These are phyloP conservation scores for Hybognathus amarus DNA, from an alignment of 2,797 vertebrate genomes.

Conservation along the genomic window DNA sequence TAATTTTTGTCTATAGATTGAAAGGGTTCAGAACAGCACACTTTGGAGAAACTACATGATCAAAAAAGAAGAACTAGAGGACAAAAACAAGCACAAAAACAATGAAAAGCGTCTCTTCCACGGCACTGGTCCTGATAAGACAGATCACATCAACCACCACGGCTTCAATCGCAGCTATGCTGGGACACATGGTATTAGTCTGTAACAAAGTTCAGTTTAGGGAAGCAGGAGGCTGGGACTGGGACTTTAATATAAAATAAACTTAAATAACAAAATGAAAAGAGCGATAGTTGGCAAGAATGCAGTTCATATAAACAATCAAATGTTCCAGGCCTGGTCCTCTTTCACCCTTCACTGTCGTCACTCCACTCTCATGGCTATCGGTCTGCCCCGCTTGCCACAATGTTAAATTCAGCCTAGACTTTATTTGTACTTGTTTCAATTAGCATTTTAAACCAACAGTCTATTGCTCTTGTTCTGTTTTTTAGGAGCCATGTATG, in stretches of 20 bases:
- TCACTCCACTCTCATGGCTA: too few relatives aligned
- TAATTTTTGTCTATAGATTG: conserved; percentile 63
- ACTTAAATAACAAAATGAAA: too few relatives aligned
- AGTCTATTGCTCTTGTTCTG: not conserved
- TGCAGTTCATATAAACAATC: not conserved
- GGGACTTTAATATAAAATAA: too few relatives aligned
- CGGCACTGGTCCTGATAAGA: conserved; percentile 57
- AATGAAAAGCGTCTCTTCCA: conserved; percentile 75
- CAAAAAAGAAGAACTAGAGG: conserved; percentile 68
- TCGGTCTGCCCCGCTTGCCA: not conserved
- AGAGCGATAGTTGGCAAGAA: fast-evolving
- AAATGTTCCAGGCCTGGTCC: not conserved
- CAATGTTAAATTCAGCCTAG: not conserved
- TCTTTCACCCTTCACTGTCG: too few relatives aligned
- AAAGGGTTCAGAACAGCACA: conserved; percentile 72
- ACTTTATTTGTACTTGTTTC: not conserved
- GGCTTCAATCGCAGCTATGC: conserved; percentile 80
- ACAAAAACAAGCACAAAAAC: conserved; percentile 69
- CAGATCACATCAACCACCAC: conserved; percentile 65
- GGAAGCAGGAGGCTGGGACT: not conserved
- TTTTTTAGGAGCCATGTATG: conserved; percentile 60
- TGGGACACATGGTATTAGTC: conserved; percentile 67
- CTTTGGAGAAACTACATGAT: conserved; percentile 75
- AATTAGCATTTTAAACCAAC: not conserved
- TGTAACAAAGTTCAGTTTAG: not conserved